Evolutionary conservation across 2,888 invertebrate genomes (phyloP).

Genomic region (Tenthredo notha): DNA sequence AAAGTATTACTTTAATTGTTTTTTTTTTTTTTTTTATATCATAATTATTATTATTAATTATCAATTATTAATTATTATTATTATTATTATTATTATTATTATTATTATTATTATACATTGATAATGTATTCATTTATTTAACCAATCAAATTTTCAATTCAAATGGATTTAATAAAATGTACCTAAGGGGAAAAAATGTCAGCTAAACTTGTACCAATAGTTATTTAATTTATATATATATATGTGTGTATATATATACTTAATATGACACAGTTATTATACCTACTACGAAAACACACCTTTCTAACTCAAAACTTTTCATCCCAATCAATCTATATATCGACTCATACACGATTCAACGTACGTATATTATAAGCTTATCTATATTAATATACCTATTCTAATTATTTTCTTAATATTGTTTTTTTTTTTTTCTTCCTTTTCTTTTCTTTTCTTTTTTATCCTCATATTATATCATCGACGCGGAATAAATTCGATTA

Average conservation of each 20-base stretch:
- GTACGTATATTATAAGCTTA: constrained; percentile 1
- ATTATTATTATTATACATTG: constrained; percentile 64
- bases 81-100: constrained; percentile 27
- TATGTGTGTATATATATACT: neutral
- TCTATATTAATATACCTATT: constrained; percentile 17
- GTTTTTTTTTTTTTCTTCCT: neutral
- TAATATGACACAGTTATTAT: constrained; percentile 35
- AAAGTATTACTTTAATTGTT: constrained; percentile 60
- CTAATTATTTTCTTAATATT: constrained; percentile 30
- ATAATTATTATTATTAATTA: constrained; percentile 4
- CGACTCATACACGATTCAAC: constrained; percentile 31
- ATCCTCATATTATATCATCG: neutral
- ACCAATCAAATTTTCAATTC: constrained; percentile 33
- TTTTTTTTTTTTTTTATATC: constrained; percentile 55
- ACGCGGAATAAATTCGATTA: constrained; percentile 30
- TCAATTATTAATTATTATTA: neutral
- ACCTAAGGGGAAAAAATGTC: constrained; percentile 57
- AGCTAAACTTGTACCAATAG: constrained; percentile 59
- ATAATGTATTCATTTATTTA: constrained; percentile 59
- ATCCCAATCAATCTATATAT: constrained; percentile 9
- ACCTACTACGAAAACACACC: neutral
- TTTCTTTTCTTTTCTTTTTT: constrained; percentile 18
- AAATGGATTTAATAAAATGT: constrained; percentile 40
- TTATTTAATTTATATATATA: constrained; percentile 52
- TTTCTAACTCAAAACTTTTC: neutral